Conservation (phyloP, 2,888 invertebrate species). For the Apamea anceps region DNA sequence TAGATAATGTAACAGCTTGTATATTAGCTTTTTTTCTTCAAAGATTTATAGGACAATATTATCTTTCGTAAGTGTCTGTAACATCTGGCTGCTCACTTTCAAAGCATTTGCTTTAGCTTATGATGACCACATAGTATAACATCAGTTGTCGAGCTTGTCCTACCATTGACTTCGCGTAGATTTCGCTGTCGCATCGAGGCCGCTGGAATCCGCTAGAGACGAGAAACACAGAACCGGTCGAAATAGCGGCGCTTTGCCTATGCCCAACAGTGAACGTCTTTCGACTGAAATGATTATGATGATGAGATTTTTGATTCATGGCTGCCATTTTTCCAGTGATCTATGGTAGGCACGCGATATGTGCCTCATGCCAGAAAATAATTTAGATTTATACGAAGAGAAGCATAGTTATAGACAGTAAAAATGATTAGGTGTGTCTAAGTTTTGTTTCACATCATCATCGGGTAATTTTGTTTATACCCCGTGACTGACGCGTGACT, state of each 20-base stretch:
- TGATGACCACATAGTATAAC: background rate
- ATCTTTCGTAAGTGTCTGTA: background rate
- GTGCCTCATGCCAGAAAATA: constrained; percentile 3
- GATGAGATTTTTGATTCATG: background rate
- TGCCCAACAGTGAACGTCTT: background rate
- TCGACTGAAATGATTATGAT: background rate
- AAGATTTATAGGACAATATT: background rate
- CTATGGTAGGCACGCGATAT: constrained; percentile 23
- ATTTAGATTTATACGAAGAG: background rate
- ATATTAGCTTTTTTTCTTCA: background rate
- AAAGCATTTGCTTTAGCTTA: background rate
- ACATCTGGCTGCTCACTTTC: background rate
- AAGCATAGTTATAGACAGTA: background rate
- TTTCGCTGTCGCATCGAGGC: background rate
- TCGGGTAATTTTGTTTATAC: constrained; percentile 30
- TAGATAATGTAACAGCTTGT: background rate
- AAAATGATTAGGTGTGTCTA: constrained; percentile 1
- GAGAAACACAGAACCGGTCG: too few species aligned
- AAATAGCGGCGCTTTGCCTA: background rate
- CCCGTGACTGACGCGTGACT: constrained; percentile 9
- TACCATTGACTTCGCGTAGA: background rate
- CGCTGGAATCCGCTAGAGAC: background rate
- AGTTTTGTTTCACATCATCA: constrained; percentile 33
- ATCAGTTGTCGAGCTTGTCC: background rate
- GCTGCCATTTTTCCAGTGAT: background rate